Conservation (phyloP, 2,113 vertebrate species). For the Ceyx margarethae region DNA sequence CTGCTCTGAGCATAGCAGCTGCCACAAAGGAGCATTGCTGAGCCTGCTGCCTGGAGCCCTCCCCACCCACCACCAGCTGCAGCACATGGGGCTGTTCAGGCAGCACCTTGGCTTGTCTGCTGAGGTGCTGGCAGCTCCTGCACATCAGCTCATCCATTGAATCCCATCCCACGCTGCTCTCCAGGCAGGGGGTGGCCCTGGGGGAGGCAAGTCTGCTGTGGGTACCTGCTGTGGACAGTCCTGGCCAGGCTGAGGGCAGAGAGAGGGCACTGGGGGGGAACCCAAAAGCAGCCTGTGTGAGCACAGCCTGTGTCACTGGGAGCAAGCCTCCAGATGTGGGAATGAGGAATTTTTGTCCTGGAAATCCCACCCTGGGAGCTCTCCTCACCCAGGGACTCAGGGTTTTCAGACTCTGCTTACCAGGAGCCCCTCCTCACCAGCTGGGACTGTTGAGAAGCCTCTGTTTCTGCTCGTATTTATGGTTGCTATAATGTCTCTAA, state of each 20-base stretch:
- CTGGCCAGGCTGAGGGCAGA: background rate
- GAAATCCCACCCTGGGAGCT: background rate
- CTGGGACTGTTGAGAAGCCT: background rate
- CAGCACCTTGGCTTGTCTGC: background rate
- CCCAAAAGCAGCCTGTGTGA: background rate
- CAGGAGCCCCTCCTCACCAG: background rate
- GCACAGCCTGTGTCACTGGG: background rate
- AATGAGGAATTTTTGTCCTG: background rate
- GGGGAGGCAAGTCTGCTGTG: background rate
- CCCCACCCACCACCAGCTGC: background rate
- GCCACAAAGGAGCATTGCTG: background rate
- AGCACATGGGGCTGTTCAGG: background rate
- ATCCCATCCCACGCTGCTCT: rapidly evolving
- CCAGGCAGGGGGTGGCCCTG: background rate
- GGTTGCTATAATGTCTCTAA: background rate
- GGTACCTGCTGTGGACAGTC: background rate
- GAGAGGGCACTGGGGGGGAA: background rate
- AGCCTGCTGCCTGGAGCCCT: rapidly evolving
- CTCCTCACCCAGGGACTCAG: background rate
- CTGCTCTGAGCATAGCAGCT: background rate
- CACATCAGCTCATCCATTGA: background rate
- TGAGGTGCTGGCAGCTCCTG: rapidly evolving
- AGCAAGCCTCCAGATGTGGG: background rate
- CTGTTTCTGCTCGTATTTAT: background rate
- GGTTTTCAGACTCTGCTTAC: background rate